A percentile compares a stretch with the other conserved stretches of the same genome.
Conservation (phyloP, 2,113 vertebrate genomes). For the Pica pica region DNA sequence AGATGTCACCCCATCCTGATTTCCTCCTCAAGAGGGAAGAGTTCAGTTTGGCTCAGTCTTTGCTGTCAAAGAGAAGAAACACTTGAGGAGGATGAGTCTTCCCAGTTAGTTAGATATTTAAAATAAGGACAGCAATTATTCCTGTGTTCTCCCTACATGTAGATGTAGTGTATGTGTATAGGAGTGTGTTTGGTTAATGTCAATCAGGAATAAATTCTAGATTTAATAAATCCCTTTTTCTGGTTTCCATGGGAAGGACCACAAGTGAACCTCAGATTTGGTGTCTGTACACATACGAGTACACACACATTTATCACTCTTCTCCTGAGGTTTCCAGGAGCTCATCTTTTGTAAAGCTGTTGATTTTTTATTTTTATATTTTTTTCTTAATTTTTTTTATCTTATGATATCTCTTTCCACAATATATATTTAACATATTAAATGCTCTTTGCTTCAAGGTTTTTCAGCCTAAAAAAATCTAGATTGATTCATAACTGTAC, state of each 20-base stretch:
- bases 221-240: background rate
- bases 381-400: background rate
- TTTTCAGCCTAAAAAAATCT: background rate
- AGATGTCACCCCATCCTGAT: background rate
- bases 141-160: background rate
- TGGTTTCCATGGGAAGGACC: background rate
- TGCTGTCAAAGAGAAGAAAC: background rate
- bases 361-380: background rate
- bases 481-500: background rate
- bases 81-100: background rate
- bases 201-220: background rate
- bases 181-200: background rate
- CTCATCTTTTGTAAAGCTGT: background rate
- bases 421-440: background rate
- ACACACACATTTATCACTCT: background rate
- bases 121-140: background rate
- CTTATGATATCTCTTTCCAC: background rate
- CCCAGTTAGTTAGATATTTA: background rate
- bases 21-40: background rate
- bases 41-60: background rate
- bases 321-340: background rate
- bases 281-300: background rate
- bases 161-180: rapidly evolving
- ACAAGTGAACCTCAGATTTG: background rate
- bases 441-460: background rate